Base-by-base conservation (phyloP, 2,888 invertebrate species). In the Andricus curvator region DNA sequence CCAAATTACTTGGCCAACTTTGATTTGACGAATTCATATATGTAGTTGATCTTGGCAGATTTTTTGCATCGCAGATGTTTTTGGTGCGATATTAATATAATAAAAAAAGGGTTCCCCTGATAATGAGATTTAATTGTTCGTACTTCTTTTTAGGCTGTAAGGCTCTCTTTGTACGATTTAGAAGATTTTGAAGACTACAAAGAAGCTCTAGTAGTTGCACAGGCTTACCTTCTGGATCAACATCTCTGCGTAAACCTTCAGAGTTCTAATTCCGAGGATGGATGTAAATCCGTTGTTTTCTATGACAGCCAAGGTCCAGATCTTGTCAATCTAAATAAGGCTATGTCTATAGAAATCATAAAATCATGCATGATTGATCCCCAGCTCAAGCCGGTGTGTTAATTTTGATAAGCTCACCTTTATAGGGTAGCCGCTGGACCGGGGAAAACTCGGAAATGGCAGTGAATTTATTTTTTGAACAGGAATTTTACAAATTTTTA, bases 131-230 rank as follows among this genome's bases (percentile, higher is more conserved):
- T 22, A 22, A 22, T 17, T 77, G 17, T 60, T 81, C 78, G 51
- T 80, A 79, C 25, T 80, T 89, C 9, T 88, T 89, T 88, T 62
- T 86, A 95, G 95, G 96, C 96, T 37, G 94, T 97, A 80, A 94
- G 95, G 84, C 94, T 96, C 84, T 95, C 95, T 25, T 92, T 97
- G 88, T 95, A 94, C 77, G 96, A 96, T 6, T 93, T 96, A 74
- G 97, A 97, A 91, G 96, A 96, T 70, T 94, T 95, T 77, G 91
- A 91, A 9, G 93, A 93, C 25, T 93, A 93, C 84, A 91, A 92
- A 0, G 90, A 91, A 81, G 91, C 93, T 0, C 86, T 91, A 25
- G 79, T 86, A 0, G 90, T 93, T 62, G 86, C 94, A 48, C 90
- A 93, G 56, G 88, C 93, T 13, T 86, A 91, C 82, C 90, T 95